These are phyloP conservation scores for Opisthocomus hoazin DNA, from an alignment of 2,113 vertebrate species.

Conservation along the genomic window DNA sequence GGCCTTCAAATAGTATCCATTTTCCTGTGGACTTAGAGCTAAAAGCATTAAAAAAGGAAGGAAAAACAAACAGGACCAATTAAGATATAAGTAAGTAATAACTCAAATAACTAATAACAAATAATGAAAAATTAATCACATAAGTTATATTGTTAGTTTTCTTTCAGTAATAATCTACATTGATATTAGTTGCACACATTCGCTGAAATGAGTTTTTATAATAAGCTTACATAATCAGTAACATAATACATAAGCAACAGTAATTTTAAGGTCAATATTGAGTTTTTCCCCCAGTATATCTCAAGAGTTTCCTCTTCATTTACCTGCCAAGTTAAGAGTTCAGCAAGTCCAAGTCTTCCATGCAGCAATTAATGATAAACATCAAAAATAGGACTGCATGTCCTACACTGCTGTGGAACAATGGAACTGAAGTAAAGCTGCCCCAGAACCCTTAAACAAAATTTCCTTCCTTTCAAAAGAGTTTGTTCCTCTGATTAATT, in stretches of 20 bases:
- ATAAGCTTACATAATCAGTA: not conserved
- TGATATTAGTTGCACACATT: not conserved
- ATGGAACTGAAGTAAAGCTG: slow-evolving; percentile 28
- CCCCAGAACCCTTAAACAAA: not conserved
- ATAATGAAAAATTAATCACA: not conserved
- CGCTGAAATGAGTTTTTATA: not conserved
- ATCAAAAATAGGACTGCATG: slow-evolving; percentile 26
- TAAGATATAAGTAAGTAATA: not conserved
- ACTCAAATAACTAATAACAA: not conserved
- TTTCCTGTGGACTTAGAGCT: not conserved
- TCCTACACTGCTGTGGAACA: slow-evolving; percentile 21
- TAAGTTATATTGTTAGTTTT: not conserved
- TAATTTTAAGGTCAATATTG: not conserved
- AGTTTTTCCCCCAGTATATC: not conserved
- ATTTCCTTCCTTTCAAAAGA: slow-evolving; percentile 45
- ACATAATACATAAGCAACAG: not conserved
- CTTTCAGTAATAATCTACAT: not conserved
- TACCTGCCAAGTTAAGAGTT: slow-evolving; percentile 18
- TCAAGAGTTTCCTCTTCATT: not conserved
- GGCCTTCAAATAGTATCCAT: not conserved
- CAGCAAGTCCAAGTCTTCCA: not conserved
- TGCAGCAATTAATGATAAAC: not conserved
- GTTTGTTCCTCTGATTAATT: slow-evolving; percentile 34
- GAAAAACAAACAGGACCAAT: not conserved
- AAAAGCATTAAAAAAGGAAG: not conserved